phyloP scores from a whole-genome alignment of 2,113 vertebrate genomes.

The Prionailurus bengalensis region DNA sequence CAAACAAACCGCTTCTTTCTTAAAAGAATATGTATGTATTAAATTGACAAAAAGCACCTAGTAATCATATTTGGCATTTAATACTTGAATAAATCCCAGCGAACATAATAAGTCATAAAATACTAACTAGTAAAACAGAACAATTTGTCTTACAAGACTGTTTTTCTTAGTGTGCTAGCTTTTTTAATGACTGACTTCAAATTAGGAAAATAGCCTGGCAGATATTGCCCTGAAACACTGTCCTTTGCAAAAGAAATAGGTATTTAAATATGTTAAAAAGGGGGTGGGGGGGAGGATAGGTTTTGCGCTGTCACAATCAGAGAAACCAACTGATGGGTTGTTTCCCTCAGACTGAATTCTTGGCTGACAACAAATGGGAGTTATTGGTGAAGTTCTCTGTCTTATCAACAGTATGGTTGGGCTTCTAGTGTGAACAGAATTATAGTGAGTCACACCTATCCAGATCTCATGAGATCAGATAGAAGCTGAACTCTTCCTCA shows the following conservation, averaged over 20 bases:
- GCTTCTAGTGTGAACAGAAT: neutral
- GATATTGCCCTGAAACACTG: neutral
- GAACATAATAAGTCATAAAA: neutral
- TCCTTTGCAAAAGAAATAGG: neutral
- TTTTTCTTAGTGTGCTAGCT: neutral
- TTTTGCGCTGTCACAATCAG: neutral
- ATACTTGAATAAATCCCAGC: neutral
- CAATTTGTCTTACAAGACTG: neutral
- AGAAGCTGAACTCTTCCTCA: neutral
- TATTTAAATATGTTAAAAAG: constrained; percentile 35
- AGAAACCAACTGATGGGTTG: neutral
- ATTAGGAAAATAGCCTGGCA: neutral
- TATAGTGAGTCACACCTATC: neutral
- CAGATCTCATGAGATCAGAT: neutral
- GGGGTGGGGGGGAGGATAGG: neutral
- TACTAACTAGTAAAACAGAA: neutral
- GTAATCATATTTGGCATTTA: neutral
- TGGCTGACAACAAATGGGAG: neutral
- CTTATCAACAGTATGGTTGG: neutral
- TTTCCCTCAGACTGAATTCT: constrained; percentile 19
- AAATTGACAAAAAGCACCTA: neutral
- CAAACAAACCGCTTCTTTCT: neutral
- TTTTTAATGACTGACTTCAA: constrained; percentile 54
- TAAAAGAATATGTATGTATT: neutral
- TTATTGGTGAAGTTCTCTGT: neutral